These are phyloP conservation scores for Cryptophagus acutangulus DNA, from an alignment of 2,888 invertebrate genomes.

Conservation along the genomic window DNA sequence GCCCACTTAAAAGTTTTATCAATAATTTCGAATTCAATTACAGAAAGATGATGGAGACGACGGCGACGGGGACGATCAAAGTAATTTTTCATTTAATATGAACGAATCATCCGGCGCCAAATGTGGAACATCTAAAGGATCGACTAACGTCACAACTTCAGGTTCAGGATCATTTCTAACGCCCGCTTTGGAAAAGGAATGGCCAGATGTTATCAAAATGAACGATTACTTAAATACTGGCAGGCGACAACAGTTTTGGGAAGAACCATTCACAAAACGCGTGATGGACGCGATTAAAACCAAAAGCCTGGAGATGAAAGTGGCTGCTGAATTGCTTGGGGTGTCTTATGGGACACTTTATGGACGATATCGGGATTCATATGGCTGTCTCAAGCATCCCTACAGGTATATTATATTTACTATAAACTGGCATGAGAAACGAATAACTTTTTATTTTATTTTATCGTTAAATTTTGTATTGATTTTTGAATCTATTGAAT, in stretches of 20 bases:
- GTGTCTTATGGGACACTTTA: conserved; percentile 89
- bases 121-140: conserved; percentile 34
- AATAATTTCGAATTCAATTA: conserved; percentile 18
- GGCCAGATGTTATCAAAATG: conserved; percentile 74
- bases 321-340: conserved; percentile 82
- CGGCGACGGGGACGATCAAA: conserved; percentile 31
- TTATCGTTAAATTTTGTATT: too few species aligned
- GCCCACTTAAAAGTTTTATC: conserved; percentile 7
- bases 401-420: conserved; percentile 58
- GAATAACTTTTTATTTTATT: conserved; percentile 3
- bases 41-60: conserved; percentile 35
- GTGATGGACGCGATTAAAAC: conserved; percentile 87
- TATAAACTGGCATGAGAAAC: not conserved
- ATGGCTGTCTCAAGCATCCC: conserved; percentile 82
- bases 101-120: conserved; percentile 25
- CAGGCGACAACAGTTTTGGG: conserved; percentile 87
- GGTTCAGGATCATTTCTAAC: conserved; percentile 39
- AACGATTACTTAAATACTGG: conserved; percentile 83
- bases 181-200: conserved; percentile 46
- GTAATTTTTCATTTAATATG: conserved; percentile 31
- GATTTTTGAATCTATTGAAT: too few species aligned
- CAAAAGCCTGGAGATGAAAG: conserved; percentile 90
- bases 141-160: conserved; percentile 36
- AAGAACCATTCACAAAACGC: conserved; percentile 81
- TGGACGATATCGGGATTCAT: conserved; percentile 83